A percentile compares a stretch with the other conserved stretches of the same genome.
These are phyloP conservation scores for Caenorhabditis sp. DNA, from an alignment of 2,888 invertebrate species.

Conservation along the genomic window DNA sequence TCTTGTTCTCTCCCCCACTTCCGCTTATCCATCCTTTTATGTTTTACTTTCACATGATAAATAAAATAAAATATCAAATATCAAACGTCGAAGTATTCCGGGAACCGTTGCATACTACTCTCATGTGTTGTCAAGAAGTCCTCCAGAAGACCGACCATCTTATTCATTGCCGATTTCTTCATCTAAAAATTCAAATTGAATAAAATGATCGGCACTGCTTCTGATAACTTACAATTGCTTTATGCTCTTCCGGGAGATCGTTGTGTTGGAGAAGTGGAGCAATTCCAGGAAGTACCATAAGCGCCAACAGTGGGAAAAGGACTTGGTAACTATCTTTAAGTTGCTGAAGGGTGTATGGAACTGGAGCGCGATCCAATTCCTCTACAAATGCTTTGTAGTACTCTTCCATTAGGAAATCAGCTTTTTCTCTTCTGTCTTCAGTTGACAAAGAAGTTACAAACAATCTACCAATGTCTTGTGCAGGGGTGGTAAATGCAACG, in stretches of 20 bases:
- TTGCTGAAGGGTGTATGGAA: conserved; percentile 51
- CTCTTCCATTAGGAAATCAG: conserved; percentile 35
- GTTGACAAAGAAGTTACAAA: conserved; percentile 29
- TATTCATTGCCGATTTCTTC: conserved; percentile 32
- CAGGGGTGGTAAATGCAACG: conserved; percentile 31
- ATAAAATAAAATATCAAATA: too few relatives aligned
- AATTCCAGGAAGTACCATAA: conserved; percentile 50
- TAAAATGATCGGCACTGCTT: too few relatives aligned
- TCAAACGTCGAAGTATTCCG: conserved; percentile 48
- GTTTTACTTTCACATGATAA: too few relatives aligned
- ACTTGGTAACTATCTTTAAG: conserved; percentile 50
- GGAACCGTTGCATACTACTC: conserved; percentile 41
- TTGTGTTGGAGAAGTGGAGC: conserved; percentile 39
- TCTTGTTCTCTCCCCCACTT: too few relatives aligned
- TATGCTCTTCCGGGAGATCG: conserved; percentile 22
- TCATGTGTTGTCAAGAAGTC: conserved; percentile 48
- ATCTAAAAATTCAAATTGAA: conserved; percentile 11
- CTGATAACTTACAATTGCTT: neutral
- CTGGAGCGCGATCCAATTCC: conserved; percentile 36
- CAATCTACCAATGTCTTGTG: conserved; percentile 42
- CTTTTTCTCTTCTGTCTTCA: conserved; percentile 46
- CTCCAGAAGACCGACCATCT: conserved; percentile 57
- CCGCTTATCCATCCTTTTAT: too few relatives aligned
- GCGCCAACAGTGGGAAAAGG: conserved; percentile 33
- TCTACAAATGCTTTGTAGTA: conserved; percentile 51